These are phyloP conservation scores for Porphyrio hochstetteri DNA, from an alignment of 2,113 vertebrate species.

Conservation along the genomic window DNA sequence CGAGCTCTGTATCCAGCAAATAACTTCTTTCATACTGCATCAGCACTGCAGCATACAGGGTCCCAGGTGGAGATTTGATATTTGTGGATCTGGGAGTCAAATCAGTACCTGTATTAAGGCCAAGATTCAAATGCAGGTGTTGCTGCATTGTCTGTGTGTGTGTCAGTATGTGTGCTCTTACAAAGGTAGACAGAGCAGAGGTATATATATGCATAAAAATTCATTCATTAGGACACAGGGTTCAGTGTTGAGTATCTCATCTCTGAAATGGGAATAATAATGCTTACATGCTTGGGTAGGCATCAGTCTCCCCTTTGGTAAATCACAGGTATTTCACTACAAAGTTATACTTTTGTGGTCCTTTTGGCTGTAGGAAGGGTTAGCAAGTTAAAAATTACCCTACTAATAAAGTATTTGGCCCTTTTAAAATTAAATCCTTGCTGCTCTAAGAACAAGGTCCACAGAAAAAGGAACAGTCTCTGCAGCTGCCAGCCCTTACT, in stretches of 20 bases:
- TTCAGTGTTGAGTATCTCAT: background rate
- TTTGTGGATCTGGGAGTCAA: background rate
- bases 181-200: background rate
- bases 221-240: background rate
- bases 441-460: background rate
- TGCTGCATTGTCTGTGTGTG: background rate
- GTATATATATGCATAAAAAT: background rate
- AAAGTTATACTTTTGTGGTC: background rate
- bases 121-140: background rate
- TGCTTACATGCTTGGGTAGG: rapidly evolving
- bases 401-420: background rate
- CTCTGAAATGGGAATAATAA: background rate
- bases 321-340: background rate
- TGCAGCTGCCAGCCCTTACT: background rate
- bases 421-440: background rate
- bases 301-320: background rate
- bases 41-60: background rate
- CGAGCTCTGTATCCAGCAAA: background rate
- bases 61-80: background rate
- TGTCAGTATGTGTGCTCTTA: background rate
- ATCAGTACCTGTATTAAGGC: background rate
- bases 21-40: background rate
- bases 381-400: background rate
- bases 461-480: background rate
- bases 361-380: background rate